A percentile compares a stretch with the other conserved stretches of the same genome.
phyloP scores from a whole-genome alignment of 2,888 invertebrate species.

The Thumatha senex region DNA sequence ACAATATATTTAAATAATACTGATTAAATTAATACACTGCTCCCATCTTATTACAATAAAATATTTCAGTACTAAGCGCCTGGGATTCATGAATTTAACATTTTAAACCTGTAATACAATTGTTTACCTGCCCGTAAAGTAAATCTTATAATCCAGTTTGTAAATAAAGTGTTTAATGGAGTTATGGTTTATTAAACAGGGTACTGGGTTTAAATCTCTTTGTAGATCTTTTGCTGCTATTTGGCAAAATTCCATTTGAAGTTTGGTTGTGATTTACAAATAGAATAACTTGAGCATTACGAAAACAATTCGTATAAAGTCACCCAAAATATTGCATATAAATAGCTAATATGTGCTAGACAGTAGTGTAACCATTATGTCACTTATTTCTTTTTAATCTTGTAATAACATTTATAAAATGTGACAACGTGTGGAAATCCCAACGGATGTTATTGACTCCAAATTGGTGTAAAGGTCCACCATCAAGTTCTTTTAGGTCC shows the following conservation, averaged over 20 bases:
- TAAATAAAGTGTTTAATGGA: slow-evolving; percentile 9
- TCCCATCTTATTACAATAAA: not conserved
- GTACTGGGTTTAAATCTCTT: not conserved
- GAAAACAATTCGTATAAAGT: not conserved
- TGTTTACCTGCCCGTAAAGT: slow-evolving; percentile 1
- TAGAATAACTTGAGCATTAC: not conserved
- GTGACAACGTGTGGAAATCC: too few species aligned
- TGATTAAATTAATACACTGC: not conserved
- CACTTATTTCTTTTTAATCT: too few species aligned
- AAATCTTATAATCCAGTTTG: slow-evolving; percentile 5
- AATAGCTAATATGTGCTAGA: too few species aligned
- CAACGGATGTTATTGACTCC: too few species aligned
- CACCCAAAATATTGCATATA: not conserved
- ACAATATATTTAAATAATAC: not conserved
- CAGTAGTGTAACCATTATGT: too few species aligned
- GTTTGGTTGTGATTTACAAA: not conserved
- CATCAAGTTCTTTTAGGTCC: too few species aligned
- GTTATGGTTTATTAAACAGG: slow-evolving; percentile 6
- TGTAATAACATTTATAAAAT: too few species aligned
- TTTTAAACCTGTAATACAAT: slow-evolving; percentile 3
- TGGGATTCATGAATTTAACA: slow-evolving; percentile 2
- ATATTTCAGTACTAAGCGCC: not conserved
- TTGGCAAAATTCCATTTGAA: slow-evolving; percentile 3
- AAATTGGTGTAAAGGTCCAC: too few species aligned
- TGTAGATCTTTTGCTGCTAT: not conserved